Conservation (phyloP, 2,888 invertebrate genomes). For the Amorpha juglandis region DNA sequence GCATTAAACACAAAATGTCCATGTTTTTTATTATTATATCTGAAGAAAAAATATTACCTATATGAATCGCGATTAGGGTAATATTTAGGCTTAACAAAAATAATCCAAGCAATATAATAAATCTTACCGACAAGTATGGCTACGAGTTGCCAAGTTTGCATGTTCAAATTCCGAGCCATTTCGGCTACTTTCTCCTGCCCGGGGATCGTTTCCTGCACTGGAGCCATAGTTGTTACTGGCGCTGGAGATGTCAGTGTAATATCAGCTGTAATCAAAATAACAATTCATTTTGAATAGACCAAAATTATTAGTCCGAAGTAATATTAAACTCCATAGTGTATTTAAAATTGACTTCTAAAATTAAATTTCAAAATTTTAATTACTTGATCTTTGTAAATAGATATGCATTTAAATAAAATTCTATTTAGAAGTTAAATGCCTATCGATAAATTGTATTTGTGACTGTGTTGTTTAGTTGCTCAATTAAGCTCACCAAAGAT, state of each 20-base stretch:
- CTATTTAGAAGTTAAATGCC: too few relatives aligned
- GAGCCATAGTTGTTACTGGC: slow-evolving; percentile 49
- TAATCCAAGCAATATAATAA: slow-evolving; percentile 28
- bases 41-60: too few relatives aligned
- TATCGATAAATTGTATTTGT: background rate
- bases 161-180: slow-evolving; percentile 88
- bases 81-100: too few relatives aligned
- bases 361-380: background rate
- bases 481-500: background rate
- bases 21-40: too few relatives aligned
- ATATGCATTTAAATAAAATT: too few relatives aligned
- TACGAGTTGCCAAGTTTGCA: slow-evolving; percentile 93
- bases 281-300: background rate
- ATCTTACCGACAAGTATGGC: slow-evolving; percentile 91
- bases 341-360: too few relatives aligned
- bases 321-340: too few relatives aligned
- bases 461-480: background rate
- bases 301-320: too few relatives aligned
- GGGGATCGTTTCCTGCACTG: slow-evolving; percentile 75
- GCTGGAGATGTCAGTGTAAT: slow-evolving; percentile 40
- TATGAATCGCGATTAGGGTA: too few relatives aligned
- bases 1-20: too few relatives aligned
- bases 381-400: too few relatives aligned
- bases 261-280: slow-evolving; percentile 36
- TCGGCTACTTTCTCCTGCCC: slow-evolving; percentile 83